Evolutionary conservation across 1,140 invertebrate species (phyloP).

Genomic region (Megalonaias nervosa): DNA sequence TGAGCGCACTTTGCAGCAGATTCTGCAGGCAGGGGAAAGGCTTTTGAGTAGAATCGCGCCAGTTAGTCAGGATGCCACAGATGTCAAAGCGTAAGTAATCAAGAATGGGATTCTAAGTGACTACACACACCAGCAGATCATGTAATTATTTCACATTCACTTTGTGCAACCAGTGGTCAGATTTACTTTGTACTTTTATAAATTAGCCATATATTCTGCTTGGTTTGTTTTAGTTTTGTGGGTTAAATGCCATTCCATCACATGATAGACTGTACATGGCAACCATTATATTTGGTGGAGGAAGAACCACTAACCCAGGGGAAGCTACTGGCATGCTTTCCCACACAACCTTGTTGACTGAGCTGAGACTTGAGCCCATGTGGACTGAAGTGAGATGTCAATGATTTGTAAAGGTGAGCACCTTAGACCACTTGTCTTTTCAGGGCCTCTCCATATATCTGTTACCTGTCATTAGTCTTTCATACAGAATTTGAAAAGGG

Average conservation of each 20-base stretch:
- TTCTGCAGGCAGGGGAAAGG: conserved; percentile 92
- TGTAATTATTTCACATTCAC: background rate
- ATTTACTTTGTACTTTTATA: background rate
- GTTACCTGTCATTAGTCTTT: background rate
- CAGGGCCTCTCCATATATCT: no score
- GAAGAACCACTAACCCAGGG: no score
- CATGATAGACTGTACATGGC: no score
- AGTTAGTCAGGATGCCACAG: conserved; percentile 79
- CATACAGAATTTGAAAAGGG: background rate
- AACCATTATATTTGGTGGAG: no score
- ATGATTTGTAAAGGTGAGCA: no score
- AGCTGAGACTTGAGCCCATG: no score
- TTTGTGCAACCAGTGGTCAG: background rate
- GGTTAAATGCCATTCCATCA: no score
- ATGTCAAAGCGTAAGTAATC: conserved; percentile 90
- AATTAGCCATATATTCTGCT: background rate
- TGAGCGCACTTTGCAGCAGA: conserved; percentile 91
- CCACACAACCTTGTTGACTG: no score
- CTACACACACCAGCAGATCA: background rate
- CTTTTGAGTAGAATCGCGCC: conserved; percentile 88
- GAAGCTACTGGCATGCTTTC: no score
- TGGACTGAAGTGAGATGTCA: no score
- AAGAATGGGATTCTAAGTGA: background rate
- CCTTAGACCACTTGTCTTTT: no score
- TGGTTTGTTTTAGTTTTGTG: background rate